Evolutionary conservation across 2,888 invertebrate genomes (phyloP).

Genomic region (Nephrotoma flavescens): DNA sequence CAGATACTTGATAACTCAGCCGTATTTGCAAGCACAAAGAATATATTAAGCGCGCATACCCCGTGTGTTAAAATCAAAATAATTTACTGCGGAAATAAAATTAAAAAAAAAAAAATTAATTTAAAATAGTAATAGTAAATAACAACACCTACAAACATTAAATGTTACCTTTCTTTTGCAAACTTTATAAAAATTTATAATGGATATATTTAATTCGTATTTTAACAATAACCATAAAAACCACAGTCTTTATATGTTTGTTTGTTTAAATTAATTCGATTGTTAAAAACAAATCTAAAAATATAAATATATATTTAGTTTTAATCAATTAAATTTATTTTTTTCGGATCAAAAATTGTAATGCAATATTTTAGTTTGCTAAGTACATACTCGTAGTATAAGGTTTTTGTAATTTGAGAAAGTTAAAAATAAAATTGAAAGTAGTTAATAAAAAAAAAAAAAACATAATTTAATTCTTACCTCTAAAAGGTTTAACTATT

Average conservation of each 20-base stretch:
- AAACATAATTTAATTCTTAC: not conserved
- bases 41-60: not conserved
- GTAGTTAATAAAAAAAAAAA: not conserved
- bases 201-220: not conserved
- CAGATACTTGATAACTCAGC: not conserved
- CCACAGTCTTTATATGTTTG: not conserved
- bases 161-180: not conserved
- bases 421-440: not conserved
- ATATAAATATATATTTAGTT: not conserved
- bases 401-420: not conserved
- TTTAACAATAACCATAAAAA: not conserved
- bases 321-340: not conserved
- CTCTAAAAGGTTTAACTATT: not conserved
- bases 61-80: not conserved
- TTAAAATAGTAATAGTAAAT: not conserved
- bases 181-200: not conserved
- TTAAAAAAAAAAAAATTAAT: not conserved
- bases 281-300: not conserved
- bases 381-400: not conserved
- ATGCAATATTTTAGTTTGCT: not conserved
- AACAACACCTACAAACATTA: not conserved
- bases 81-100: not conserved
- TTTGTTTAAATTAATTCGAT: not conserved
- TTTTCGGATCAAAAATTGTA: not conserved
- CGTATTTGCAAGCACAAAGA: not conserved